A percentile compares a stretch with the other conserved stretches of the same genome.
Evolutionary conservation across 2,797 vertebrate species (phyloP).

Genomic region (Platyrinchus mystaceus): DNA sequence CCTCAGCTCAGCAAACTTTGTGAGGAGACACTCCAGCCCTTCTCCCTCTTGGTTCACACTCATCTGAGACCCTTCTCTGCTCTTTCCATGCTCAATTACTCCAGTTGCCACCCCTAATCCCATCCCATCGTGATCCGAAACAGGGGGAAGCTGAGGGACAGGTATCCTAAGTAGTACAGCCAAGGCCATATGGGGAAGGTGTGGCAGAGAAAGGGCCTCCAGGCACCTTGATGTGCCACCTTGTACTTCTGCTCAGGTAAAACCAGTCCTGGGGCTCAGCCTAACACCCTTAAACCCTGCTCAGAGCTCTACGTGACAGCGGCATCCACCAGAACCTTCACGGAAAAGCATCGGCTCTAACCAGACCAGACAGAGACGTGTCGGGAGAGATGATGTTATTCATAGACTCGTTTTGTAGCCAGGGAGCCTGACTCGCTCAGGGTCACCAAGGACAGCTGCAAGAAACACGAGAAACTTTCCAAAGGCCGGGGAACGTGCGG

Average conservation of each 20-base stretch:
- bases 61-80: neutral
- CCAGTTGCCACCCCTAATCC: neutral
- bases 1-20: neutral
- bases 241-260: neutral
- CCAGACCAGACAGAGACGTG: neutral
- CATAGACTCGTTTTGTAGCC: neutral
- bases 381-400: neutral
- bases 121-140: rapidly evolving
- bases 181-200: rapidly evolving
- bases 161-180: neutral
- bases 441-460: neutral
- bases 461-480: neutral
- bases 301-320: neutral
- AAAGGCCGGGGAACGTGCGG: neutral
- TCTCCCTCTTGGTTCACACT: rapidly evolving
- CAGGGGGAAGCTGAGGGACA: rapidly evolving
- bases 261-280: neutral
- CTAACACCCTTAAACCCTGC: neutral
- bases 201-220: neutral
- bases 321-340: rapidly evolving
- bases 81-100: too few species aligned
- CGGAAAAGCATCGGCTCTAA: neutral
- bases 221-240: neutral
- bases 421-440: neutral
- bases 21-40: neutral